Base-by-base conservation (phyloP, 2,797 vertebrate species). In the Myoxocephalus aenaeus region DNA sequence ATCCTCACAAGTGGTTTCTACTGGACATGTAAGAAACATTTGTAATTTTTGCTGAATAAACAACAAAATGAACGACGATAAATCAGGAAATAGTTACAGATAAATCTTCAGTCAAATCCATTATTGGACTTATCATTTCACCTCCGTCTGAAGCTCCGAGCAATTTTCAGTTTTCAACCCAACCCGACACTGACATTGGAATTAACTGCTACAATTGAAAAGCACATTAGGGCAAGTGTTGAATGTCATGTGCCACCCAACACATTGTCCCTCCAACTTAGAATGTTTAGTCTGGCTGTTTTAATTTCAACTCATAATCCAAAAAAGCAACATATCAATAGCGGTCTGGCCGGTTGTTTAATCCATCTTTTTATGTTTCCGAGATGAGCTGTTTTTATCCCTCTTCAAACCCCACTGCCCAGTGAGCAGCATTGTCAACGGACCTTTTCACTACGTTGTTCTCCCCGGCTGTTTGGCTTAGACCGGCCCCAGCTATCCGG, bases 381-480 rank as follows among this genome's bases (percentile, higher is more conserved):
- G 7, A 80, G 86, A 86, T 82, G 65, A 84, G 73, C 72, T 64
- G 79, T 79, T 91, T 53, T 12, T 13, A 84, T 82, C 75, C 79
- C 71, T 73, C 82, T 84, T 84, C 69, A 86, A 77, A 90, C 54
- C 69, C 51, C 79, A 74, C 80, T 81, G 77, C 84, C 77, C 78
- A 76, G 70, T 29, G 78, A 89, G 80, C 75, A 14, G 70, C 67
- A 80, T 86, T 86, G 80, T 90, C 75, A 77, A 32, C 32, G 36
- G 80, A 79, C 68, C 85, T 82, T 92, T 92, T 93, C 86, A 91
- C 67, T 56, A 20, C 32, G 22, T 56, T 86, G 79, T 86, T 93
- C 81, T 87, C 62, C 78, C 82, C 87, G 86, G 83, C 79, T 81
- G 83, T 90, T 91, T 81, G 70, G 81, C 82, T 89, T 74, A 80